phyloP scores from a whole-genome alignment of 2,113 vertebrate species.

The Pollachius pollachius region DNA sequence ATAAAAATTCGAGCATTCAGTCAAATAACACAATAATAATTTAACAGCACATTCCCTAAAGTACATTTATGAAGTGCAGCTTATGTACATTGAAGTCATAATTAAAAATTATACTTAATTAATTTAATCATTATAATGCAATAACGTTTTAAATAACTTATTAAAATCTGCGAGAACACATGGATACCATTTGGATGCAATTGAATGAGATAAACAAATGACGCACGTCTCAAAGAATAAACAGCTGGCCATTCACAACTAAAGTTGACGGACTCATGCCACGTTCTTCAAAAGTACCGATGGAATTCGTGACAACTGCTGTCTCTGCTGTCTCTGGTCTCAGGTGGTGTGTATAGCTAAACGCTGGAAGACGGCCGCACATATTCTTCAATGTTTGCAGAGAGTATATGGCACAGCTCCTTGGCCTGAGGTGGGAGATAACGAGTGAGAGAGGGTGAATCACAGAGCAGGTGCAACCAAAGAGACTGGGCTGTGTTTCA shows the following conservation, averaged over 20 bases:
- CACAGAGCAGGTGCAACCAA: neutral
- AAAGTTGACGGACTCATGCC: too few species aligned
- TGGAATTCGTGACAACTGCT: too few species aligned
- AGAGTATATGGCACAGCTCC: slow-evolving; percentile 78
- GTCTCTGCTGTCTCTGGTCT: too few species aligned
- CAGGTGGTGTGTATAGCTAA: slow-evolving; percentile 23
- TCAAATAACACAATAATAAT: too few species aligned
- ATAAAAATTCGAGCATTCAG: neutral
- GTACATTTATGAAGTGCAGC: too few species aligned
- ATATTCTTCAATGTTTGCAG: slow-evolving; percentile 67
- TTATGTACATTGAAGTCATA: neutral
- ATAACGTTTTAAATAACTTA: slow-evolving; percentile 3
- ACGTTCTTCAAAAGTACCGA: too few species aligned
- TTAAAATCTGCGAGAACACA: too few species aligned
- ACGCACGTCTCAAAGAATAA: too few species aligned
- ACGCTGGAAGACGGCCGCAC: slow-evolving; percentile 28
- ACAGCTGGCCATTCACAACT: too few species aligned
- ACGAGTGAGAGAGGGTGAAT: slow-evolving; percentile 10
- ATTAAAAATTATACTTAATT: neutral
- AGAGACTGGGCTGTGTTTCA: neutral
- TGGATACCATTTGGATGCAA: too few species aligned
- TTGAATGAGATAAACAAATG: too few species aligned
- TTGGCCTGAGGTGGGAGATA: slow-evolving; percentile 74
- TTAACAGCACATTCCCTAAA: too few species aligned
- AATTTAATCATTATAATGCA: neutral